These are phyloP conservation scores for Brachyistius frenatus DNA, from an alignment of 2,113 vertebrate species.

Conservation along the genomic window DNA sequence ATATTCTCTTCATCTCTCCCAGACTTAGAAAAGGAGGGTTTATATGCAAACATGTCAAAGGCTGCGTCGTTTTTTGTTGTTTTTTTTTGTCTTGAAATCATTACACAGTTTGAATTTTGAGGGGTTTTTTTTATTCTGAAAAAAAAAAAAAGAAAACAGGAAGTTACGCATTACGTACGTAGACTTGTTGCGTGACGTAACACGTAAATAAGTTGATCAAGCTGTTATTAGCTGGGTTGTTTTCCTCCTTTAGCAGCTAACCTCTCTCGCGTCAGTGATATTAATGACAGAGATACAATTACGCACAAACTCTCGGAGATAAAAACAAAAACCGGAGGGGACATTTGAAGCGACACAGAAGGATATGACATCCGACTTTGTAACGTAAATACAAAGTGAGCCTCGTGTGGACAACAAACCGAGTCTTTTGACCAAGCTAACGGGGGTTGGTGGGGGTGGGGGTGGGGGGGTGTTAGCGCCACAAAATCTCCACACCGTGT, in stretches of 20 bases:
- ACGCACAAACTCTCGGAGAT: not conserved
- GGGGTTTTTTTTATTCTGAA: constrained; percentile 15
- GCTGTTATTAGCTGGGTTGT: constrained; percentile 58
- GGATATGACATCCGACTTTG: constrained; percentile 47
- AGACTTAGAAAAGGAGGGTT: too few relatives aligned
- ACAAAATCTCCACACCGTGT: constrained; percentile 36
- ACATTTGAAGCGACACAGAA: not conserved
- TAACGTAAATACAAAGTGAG: constrained; percentile 28
- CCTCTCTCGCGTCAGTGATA: not conserved
- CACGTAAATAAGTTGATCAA: constrained; percentile 72
- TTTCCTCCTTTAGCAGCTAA: constrained; percentile 47
- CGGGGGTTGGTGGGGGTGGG: constrained; percentile 8
- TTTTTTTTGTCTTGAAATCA: too few relatives aligned
- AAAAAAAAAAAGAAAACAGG: constrained; percentile 24
- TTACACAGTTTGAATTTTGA: too few relatives aligned
- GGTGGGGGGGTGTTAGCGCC: constrained; percentile 35
- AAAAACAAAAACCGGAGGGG: not conserved
- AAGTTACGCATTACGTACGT: constrained; percentile 48
- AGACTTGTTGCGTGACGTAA: constrained; percentile 33
- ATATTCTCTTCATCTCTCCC: too few relatives aligned
- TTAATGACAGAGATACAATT: not conserved
- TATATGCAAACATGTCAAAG: too few relatives aligned
- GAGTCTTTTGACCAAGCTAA: constrained; percentile 50
- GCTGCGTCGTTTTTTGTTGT: too few relatives aligned
- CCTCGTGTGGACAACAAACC: constrained; percentile 29